These are phyloP conservation scores for Andrena fulva DNA, from an alignment of 2,888 invertebrate species.

Conservation along the genomic window DNA sequence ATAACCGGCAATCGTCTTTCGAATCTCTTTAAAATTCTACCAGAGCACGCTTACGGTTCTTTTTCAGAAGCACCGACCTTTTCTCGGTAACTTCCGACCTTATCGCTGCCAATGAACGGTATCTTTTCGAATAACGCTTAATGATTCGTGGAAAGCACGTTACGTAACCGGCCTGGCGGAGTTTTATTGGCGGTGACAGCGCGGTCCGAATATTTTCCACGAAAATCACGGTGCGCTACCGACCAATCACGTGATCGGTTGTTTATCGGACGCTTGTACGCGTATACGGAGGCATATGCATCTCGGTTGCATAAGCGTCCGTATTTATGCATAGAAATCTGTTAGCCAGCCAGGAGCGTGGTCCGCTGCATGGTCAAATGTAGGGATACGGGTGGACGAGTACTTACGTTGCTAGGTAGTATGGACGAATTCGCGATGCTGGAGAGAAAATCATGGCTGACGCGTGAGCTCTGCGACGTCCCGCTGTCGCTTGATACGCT, in stretches of 20 bases:
- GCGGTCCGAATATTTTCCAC: slow-evolving; percentile 8
- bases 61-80: background rate
- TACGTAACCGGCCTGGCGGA: slow-evolving; percentile 31
- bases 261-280: slow-evolving; percentile 13
- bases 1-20: background rate
- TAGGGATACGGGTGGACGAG: slow-evolving; percentile 1
- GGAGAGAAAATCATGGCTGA: slow-evolving; percentile 84
- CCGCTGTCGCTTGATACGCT: slow-evolving; percentile 88
- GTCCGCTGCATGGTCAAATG: slow-evolving; percentile 5
- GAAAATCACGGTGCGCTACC: slow-evolving; percentile 16
- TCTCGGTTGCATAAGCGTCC: slow-evolving; percentile 41
- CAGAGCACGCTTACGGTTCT: background rate
- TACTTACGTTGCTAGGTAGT: slow-evolving; percentile 79
- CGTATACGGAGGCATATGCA: background rate
- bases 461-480: slow-evolving; percentile 87
- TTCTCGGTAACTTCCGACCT: background rate
- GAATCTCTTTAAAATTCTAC: background rate
- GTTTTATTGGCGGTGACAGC: slow-evolving; percentile 10
- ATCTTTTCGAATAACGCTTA: slow-evolving; percentile 42
- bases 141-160: slow-evolving; percentile 33
- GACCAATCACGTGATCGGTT: slow-evolving; percentile 19
- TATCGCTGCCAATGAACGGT: slow-evolving; percentile 12
- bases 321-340: slow-evolving; percentile 33
- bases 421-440: slow-evolving; percentile 78
- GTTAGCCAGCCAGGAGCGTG: background rate